A percentile compares a stretch with the other conserved stretches of the same genome.
Conservation (phyloP, 2,797 vertebrate species). For the Nyctalus aviator region DNA sequence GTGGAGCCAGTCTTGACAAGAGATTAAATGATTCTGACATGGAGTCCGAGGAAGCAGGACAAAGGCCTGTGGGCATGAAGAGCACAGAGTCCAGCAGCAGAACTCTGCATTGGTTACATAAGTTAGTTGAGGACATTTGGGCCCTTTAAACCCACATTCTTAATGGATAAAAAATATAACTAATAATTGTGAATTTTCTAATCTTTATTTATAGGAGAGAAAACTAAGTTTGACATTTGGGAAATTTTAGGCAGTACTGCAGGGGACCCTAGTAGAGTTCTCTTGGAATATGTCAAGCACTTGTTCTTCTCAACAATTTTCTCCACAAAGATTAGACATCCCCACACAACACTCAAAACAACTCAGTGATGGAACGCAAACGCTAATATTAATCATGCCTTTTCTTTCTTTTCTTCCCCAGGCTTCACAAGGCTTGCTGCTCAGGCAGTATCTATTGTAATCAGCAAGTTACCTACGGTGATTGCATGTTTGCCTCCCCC, state of each 20-base stretch:
- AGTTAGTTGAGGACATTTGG: not conserved
- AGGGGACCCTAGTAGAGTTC: conserved; percentile 52
- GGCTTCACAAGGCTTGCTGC: conserved; percentile 90
- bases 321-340: conserved; percentile 82
- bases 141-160: not conserved
- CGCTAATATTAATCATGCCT: conserved; percentile 86
- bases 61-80: not conserved
- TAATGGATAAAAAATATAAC: conserved; percentile 31
- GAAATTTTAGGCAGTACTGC: conserved; percentile 32
- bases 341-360: conserved; percentile 77
- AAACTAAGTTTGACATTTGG: conserved; percentile 49
- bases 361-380: conserved; percentile 70
- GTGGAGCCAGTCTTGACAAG: not conserved
- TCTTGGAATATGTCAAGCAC: conserved; percentile 61
- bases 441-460: conserved; percentile 95
- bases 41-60: not conserved
- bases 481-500: conserved; percentile 95
- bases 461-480: conserved; percentile 94
- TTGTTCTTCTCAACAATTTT: conserved; percentile 79
- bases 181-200: conserved; percentile 70
- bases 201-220: conserved; percentile 55
- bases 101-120: not conserved
- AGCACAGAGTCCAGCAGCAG: not conserved
- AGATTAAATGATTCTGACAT: not conserved
- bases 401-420: conserved; percentile 87